These are phyloP conservation scores for Drosophila meridionalis DNA, from an alignment of 2,888 invertebrate genomes.

Conservation along the genomic window DNA sequence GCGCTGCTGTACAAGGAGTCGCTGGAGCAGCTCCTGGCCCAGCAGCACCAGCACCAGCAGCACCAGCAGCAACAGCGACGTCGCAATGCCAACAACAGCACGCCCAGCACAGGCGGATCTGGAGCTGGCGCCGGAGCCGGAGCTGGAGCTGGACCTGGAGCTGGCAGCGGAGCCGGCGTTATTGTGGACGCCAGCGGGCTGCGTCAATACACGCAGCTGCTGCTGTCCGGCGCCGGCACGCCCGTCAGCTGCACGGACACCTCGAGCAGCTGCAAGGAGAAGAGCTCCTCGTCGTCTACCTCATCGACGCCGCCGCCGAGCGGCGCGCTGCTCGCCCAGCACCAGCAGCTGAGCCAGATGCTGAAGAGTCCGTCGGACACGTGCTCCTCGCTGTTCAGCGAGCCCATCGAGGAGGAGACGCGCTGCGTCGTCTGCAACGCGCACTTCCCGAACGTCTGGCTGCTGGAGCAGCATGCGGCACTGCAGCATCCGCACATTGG, in stretches of 20 bases:
- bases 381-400: conserved; percentile 81
- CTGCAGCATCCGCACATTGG: conserved; percentile 90
- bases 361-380: conserved; percentile 82
- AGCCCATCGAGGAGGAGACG: conserved; percentile 85
- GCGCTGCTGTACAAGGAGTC: conserved; percentile 71
- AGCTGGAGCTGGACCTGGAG: conserved; percentile 15
- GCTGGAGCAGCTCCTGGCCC: conserved; percentile 65
- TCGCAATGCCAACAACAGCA: conserved; percentile 73
- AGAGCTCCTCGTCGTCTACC: conserved; percentile 85
- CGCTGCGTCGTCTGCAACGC: conserved; percentile 94
- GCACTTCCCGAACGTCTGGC: conserved; percentile 94
- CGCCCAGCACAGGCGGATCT: conserved; percentile 39
- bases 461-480: conserved; percentile 93
- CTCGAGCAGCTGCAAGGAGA: conserved; percentile 84
- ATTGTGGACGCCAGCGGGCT: conserved; percentile 78
- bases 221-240: conserved; percentile 73
- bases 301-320: conserved; percentile 84
- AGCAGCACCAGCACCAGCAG: conserved; percentile 46
- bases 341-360: conserved; percentile 78
- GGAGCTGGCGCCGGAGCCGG: conserved; percentile 14
- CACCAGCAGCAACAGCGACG: conserved; percentile 56
- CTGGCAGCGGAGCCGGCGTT: conserved; percentile 35
- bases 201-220: conserved; percentile 80
- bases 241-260: conserved; percentile 82
- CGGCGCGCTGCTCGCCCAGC: conserved; percentile 73